Evolutionary conservation across 2,888 invertebrate species (phyloP).

Genomic region (Idaea aversata): DNA sequence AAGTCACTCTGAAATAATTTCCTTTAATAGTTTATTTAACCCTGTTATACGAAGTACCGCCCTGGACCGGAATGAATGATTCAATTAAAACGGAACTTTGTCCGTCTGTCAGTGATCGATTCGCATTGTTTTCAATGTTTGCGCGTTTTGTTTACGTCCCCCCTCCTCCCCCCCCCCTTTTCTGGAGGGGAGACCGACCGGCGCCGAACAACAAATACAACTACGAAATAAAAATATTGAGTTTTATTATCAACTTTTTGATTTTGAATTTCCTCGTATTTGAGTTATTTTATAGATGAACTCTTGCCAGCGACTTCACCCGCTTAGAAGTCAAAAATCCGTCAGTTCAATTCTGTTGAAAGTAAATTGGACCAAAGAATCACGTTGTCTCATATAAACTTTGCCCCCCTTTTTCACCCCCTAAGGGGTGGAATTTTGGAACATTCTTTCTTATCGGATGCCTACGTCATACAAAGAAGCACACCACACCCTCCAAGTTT

Average conservation of each 20-base stretch:
- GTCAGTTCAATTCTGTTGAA: too few relatives aligned
- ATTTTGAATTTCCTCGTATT: too few relatives aligned
- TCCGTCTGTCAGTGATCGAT: conserved; percentile 28
- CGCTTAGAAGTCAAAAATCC: too few relatives aligned
- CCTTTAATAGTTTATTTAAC: neutral
- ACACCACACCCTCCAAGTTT: too few relatives aligned
- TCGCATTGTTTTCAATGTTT: conserved; percentile 27
- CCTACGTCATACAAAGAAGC: too few relatives aligned
- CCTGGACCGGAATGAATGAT: conserved; percentile 18
- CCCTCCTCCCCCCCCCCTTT: neutral
- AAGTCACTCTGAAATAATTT: neutral
- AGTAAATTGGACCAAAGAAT: too few relatives aligned
- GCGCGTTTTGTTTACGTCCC: conserved; percentile 20
- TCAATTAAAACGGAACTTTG: conserved; percentile 32
- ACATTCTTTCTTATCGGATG: too few relatives aligned
- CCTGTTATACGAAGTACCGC: neutral
- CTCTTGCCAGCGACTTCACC: too few relatives aligned
- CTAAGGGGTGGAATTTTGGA: too few relatives aligned
- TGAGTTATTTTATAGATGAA: too few relatives aligned
- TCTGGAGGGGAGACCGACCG: neutral
- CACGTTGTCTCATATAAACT: too few relatives aligned
- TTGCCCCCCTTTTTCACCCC: too few relatives aligned
- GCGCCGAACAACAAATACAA: conserved; percentile 34
- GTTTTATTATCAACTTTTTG: neutral
- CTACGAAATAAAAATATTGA: conserved; percentile 33